Evolutionary conservation across 2,113 vertebrate genomes (phyloP), one percentile per base, ranked within the genome.

Genomic region (Capreolus pygargus): DNA sequence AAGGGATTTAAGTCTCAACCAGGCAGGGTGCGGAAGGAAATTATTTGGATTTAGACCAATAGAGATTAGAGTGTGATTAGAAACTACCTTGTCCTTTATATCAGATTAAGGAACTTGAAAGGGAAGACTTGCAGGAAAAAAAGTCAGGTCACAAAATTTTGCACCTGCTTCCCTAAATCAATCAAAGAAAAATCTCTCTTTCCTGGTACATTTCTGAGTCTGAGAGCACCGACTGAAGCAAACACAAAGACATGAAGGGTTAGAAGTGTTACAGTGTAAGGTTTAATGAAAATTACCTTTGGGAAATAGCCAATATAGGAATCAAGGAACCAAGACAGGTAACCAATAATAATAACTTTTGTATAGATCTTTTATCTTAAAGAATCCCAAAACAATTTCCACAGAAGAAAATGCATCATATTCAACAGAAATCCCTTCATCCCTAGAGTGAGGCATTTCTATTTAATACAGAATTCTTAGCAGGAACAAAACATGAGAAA

Each of bases 1-100:
- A 98, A 96, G 87, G 88, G 98, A 98, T 97, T 98, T 98, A 98
- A 97, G 21, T 92, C 91, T 97, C 95, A 94, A 95, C 89, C 39
- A 81, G 97, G 83, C 79, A 95, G 97, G 64, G 17, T 86, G 5
- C 43, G 55, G 82, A 95, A 97, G 93, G 70, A 98, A 98, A 98
- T 98, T 98, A 98, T 97, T 96, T 98, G 96, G 97, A 97, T 96
- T 98, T 98, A 98, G 92, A 5, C 1, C 78, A 95, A 64, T 2
- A 19, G 47, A 98, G 96, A 98, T 98, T 96, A 98, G 82, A 97
- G 94, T 98, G 47, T 33, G 21, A 97, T 98, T 97, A 98, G 79
- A 98, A 92, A 97, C 79, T 89, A 84, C 82, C 27, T 10, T 95
- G 70, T 94, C 83, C 70, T 96, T 98, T 98, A 96, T 97, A 98